phyloP scores from a whole-genome alignment of 2,113 vertebrate genomes.

The Cynocephalus volans region DNA sequence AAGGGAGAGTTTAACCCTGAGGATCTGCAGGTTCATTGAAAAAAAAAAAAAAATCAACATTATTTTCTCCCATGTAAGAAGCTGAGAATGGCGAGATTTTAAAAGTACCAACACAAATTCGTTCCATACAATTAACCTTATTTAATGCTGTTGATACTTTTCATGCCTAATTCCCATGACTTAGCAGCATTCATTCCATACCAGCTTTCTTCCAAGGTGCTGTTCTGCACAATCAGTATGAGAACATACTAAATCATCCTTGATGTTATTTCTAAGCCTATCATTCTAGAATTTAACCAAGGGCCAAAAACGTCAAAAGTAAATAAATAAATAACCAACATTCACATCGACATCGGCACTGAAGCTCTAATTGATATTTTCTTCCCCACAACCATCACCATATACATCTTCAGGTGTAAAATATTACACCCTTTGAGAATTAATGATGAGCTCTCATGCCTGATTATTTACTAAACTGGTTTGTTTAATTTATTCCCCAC shows the following conservation, averaged over 20 bases:
- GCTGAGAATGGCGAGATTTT: constrained; percentile 19
- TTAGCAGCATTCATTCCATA: background rate
- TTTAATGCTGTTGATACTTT: background rate
- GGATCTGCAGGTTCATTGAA: background rate
- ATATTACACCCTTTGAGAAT: background rate
- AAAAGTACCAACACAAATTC: constrained; percentile 15
- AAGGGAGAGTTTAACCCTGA: background rate
- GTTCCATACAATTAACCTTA: background rate
- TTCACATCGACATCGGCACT: background rate
- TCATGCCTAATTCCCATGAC: background rate
- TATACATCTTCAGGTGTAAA: background rate
- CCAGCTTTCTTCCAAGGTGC: background rate
- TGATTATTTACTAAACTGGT: background rate
- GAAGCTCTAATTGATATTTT: background rate
- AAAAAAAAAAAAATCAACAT: background rate
- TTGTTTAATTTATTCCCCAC: background rate
- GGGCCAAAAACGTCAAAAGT: background rate
- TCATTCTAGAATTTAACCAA: constrained; percentile 46
- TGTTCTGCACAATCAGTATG: background rate
- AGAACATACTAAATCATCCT: background rate
- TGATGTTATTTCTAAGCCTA: background rate
- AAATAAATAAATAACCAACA: background rate
- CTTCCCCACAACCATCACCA: background rate
- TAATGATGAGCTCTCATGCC: background rate
- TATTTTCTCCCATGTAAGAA: constrained; percentile 23